Evolutionary conservation across 2,888 invertebrate genomes (phyloP).

Genomic region (Parnassius apollo): DNA sequence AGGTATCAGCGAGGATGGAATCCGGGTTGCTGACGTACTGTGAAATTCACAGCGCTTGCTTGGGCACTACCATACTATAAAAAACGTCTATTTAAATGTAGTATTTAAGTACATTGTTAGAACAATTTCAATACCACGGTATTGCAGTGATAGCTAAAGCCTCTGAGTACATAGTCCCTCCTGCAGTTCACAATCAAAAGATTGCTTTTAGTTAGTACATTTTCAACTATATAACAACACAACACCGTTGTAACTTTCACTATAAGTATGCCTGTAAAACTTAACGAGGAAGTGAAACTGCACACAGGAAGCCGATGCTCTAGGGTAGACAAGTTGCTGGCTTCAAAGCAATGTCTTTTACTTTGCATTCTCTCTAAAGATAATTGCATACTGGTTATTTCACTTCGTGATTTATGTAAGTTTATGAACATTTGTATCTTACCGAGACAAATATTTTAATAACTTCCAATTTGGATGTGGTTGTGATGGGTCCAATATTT

Average conservation of each 20-base stretch:
- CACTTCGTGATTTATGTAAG: not conserved
- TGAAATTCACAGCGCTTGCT: too few relatives aligned
- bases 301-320: slow-evolving; percentile 7
- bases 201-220: not conserved
- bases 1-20: too few relatives aligned
- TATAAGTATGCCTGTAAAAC: slow-evolving; percentile 8
- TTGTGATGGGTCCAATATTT: too few relatives aligned
- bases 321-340: not conserved
- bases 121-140: too few relatives aligned
- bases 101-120: too few relatives aligned
- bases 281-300: slow-evolving; percentile 14
- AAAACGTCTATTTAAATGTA: too few relatives aligned
- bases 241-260: slow-evolving; percentile 8
- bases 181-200: not conserved
- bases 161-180: not conserved
- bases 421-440: not conserved
- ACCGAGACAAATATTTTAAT: too few relatives aligned
- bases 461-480: too few relatives aligned
- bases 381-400: not conserved
- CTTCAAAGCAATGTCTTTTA: not conserved
- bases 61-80: too few relatives aligned
- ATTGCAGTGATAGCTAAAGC: too few relatives aligned
- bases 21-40: too few relatives aligned
- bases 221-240: not conserved
- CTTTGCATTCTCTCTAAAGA: not conserved